Conservation (phyloP, 1,140 invertebrate species). For the Meloidogyne floridensis region DNA sequence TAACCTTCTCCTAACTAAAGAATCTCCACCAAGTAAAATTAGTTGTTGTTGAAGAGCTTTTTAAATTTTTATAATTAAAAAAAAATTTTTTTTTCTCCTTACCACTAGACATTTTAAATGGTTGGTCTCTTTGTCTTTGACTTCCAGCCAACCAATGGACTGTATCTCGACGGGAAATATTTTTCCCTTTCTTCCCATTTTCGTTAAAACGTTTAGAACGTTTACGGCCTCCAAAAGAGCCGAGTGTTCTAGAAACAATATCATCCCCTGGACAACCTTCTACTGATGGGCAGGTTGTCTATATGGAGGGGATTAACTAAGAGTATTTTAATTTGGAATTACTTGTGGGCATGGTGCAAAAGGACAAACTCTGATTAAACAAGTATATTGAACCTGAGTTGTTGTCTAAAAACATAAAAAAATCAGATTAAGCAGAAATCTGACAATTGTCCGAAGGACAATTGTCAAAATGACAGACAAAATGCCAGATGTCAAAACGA, state of each 20-base stretch:
- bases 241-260: slow-evolving; percentile 44
- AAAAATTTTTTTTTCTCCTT: neutral
- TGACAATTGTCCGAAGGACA: too few species aligned
- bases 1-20: slow-evolving; percentile 58
- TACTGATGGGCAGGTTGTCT: slow-evolving; percentile 48
- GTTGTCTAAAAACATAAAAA: slow-evolving; percentile 52
- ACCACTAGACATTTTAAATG: slow-evolving; percentile 10
- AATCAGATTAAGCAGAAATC: neutral
- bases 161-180: slow-evolving; percentile 6
- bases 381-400: slow-evolving; percentile 65
- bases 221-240: neutral
- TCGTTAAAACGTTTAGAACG: neutral
- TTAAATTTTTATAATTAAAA: slow-evolving; percentile 24
- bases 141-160: slow-evolving; percentile 4
- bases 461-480: too few species aligned
- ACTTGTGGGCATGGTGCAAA: slow-evolving; percentile 61
- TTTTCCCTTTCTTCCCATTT: neutral
- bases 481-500: too few species aligned
- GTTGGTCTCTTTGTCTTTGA: slow-evolving; percentile 26
- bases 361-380: slow-evolving; percentile 61
- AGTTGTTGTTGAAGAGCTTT: slow-evolving; percentile 64
- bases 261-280: slow-evolving; percentile 58
- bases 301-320: neutral
- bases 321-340: neutral
- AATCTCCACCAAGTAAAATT: slow-evolving; percentile 59